Evolutionary conservation across 2,113 vertebrate genomes (phyloP).

Genomic region (Hippocampus comes): DNA sequence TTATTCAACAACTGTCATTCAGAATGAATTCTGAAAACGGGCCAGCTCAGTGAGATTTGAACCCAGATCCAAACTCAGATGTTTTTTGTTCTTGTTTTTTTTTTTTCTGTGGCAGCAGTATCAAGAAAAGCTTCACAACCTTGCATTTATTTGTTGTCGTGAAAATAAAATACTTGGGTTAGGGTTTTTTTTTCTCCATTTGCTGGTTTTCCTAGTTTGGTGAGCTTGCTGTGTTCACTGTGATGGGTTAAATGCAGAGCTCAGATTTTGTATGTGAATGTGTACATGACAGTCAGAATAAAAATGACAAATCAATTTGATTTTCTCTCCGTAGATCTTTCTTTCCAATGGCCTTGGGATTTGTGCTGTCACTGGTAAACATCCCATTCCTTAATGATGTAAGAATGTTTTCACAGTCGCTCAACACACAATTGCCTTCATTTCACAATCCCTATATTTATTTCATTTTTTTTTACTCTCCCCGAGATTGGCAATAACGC

Average conservation of each 20-base stretch:
- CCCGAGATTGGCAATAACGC: background rate
- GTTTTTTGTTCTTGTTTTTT: no score
- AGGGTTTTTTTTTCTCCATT: no score
- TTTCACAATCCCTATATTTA: background rate
- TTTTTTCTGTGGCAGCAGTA: no score
- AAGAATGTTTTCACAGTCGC: conserved; percentile 42
- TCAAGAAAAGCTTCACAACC: no score
- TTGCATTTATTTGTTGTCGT: no score
- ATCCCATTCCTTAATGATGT: conserved; percentile 78
- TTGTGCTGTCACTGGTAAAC: conserved; percentile 71
- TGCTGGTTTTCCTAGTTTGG: no score
- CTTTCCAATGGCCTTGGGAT: conserved; percentile 79
- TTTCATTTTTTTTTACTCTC: background rate
- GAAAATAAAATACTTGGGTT: no score
- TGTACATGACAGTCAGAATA: background rate
- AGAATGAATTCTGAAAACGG: no score
- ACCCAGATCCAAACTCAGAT: no score
- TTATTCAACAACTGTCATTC: no score
- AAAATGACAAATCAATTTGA: background rate
- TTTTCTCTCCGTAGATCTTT: conserved; percentile 73
- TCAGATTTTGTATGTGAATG: background rate
- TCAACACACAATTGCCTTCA: background rate
- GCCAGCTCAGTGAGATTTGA: no score
- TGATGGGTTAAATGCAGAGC: background rate
- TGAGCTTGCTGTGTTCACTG: background rate